phyloP scores from a whole-genome alignment of 1,140 invertebrate genomes.

The Papilio polytes region DNA sequence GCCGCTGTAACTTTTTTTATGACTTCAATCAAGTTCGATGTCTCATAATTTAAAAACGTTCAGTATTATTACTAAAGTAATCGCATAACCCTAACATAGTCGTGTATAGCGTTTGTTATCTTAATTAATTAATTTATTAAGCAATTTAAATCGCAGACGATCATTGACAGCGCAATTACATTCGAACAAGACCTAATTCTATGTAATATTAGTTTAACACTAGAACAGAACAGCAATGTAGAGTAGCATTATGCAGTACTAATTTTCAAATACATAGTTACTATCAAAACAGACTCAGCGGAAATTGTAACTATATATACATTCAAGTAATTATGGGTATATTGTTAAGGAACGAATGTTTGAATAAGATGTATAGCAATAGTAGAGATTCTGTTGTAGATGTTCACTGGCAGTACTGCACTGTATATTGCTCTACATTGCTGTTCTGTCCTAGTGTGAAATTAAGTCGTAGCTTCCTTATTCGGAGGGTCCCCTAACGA shows the following conservation, averaged over 20 bases:
- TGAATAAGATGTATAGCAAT: too few species aligned
- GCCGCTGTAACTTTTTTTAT: too few species aligned
- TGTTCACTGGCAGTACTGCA: background rate
- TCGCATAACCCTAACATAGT: background rate
- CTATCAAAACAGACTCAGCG: too few species aligned
- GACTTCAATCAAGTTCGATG: too few species aligned
- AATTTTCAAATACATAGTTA: background rate
- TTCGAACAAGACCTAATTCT: slow-evolving; percentile 26
- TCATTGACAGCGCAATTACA: slow-evolving; percentile 31
- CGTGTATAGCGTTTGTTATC: background rate
- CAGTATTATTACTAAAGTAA: background rate
- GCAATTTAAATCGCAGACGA: slow-evolving; percentile 8
- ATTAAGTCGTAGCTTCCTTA: slow-evolving; percentile 38
- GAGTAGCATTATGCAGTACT: background rate
- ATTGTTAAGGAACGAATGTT: too few species aligned
- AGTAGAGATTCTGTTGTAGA: background rate
- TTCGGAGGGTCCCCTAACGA: slow-evolving; percentile 22
- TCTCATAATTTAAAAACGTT: too few species aligned
- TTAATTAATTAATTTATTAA: slow-evolving; percentile 5
- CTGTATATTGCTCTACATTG: background rate
- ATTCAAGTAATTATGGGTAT: too few species aligned
- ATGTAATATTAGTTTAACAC: slow-evolving; percentile 33
- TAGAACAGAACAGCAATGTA: background rate
- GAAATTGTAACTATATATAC: too few species aligned
- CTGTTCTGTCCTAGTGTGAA: background rate